These are phyloP conservation scores for Hofmannophila pseudospretella DNA, from an alignment of 2,888 invertebrate genomes.

Conservation along the genomic window DNA sequence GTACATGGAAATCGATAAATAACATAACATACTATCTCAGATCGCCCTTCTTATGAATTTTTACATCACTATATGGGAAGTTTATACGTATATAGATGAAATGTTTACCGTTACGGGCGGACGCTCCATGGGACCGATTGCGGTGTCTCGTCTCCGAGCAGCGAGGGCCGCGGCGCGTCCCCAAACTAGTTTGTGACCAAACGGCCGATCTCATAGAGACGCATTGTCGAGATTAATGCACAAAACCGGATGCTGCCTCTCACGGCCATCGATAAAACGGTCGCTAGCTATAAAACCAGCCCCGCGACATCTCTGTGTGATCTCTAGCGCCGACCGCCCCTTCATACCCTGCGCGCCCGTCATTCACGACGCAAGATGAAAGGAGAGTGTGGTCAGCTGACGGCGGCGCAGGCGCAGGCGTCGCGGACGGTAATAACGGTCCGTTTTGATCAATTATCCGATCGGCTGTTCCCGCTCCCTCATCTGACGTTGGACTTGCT, in stretches of 20 bases:
- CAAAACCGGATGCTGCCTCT: conserved; percentile 74
- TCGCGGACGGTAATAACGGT: conserved; percentile 53
- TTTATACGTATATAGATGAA: too few relatives aligned
- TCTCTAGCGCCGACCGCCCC: conserved; percentile 57
- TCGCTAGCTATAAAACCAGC: conserved; percentile 60
- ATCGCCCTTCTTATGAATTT: too few relatives aligned
- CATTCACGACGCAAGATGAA: conserved; percentile 67
- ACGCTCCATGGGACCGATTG: conserved; percentile 14
- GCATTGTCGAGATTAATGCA: conserved; percentile 66
- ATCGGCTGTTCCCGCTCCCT: conserved; percentile 38
- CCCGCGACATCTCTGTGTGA: conserved; percentile 57
- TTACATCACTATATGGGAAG: too few relatives aligned
- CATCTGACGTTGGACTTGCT: conserved; percentile 46
- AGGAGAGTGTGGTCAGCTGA: conserved; percentile 66
- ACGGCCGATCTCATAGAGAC: conserved; percentile 58
- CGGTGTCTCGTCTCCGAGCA: conserved; percentile 44
- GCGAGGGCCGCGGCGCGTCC: conserved; percentile 26
- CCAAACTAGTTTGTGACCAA: conserved; percentile 69
- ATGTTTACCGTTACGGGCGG: conserved; percentile 41
- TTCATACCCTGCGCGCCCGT: conserved; percentile 39
- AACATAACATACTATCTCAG: too few relatives aligned
- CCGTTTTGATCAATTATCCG: conserved; percentile 62
- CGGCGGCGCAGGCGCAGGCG: conserved; percentile 27
- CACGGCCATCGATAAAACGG: conserved; percentile 64
- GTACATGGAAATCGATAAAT: conserved; percentile 5